Conservation (phyloP, 2,888 invertebrate species). For the Drosophila anceps region DNA sequence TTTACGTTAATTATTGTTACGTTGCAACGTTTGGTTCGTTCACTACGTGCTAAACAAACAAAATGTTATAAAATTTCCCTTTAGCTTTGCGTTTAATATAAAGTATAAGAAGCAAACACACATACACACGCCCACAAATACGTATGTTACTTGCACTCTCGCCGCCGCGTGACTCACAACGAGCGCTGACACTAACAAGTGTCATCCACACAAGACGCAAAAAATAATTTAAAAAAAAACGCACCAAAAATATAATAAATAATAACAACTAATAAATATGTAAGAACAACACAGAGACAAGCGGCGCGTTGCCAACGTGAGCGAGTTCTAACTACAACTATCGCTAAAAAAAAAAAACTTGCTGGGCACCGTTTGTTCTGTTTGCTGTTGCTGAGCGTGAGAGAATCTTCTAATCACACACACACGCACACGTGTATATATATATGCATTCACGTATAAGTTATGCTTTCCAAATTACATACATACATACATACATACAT, state of each 20-base stretch:
- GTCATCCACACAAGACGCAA: slow-evolving; percentile 43
- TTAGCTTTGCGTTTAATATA: slow-evolving; percentile 39
- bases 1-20: slow-evolving; percentile 58
- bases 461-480: slow-evolving; percentile 56
- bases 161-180: slow-evolving; percentile 48
- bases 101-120: slow-evolving; percentile 35
- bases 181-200: slow-evolving; percentile 49
- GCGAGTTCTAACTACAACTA: slow-evolving; percentile 64
- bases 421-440: slow-evolving; percentile 17
- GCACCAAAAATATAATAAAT: slow-evolving; percentile 39
- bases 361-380: slow-evolving; percentile 34
- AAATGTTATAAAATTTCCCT: slow-evolving; percentile 42
- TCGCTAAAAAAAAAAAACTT: slow-evolving; percentile 56
- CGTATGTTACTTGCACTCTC: slow-evolving; percentile 44
- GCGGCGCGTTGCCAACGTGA: slow-evolving; percentile 59
- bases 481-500: background rate
- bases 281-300: slow-evolving; percentile 26
- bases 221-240: slow-evolving; percentile 21
- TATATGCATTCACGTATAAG: slow-evolving; percentile 29
- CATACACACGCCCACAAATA: slow-evolving; percentile 26
- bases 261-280: slow-evolving; percentile 50
- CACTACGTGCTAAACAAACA: slow-evolving; percentile 48
- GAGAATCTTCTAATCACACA: slow-evolving; percentile 66
- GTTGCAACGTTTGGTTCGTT: slow-evolving; percentile 44
- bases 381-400: slow-evolving; percentile 51